Conservation (phyloP, 2,888 invertebrate species). For the Labia minor region DNA sequence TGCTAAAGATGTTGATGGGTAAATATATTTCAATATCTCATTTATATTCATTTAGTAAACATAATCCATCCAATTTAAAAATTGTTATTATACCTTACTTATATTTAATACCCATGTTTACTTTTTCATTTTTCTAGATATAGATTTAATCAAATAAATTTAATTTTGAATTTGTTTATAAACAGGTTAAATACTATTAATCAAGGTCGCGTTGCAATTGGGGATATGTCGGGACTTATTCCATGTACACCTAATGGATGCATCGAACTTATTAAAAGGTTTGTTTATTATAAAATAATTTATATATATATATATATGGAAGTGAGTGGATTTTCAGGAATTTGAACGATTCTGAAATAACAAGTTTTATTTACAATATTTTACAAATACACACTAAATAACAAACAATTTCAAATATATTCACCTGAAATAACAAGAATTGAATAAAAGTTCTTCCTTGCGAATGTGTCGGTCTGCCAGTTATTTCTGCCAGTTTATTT, state of each 20-base stretch:
- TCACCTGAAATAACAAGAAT: too few relatives aligned
- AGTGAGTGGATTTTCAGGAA: too few relatives aligned
- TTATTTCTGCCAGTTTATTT: too few relatives aligned
- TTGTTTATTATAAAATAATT: conserved; percentile 26
- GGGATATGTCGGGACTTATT: conserved; percentile 78
- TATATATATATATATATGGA: too few relatives aligned
- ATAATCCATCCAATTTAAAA: not conserved
- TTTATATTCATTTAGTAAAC: too few relatives aligned
- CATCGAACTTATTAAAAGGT: conserved; percentile 75
- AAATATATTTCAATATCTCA: conserved; percentile 32
- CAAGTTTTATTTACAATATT: too few relatives aligned
- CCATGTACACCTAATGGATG: conserved; percentile 97
- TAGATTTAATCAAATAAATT: conserved; percentile 15
- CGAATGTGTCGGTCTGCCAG: too few relatives aligned
- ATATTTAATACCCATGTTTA: not conserved
- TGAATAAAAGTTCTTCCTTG: too few relatives aligned
- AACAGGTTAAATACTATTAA: conserved; percentile 77
- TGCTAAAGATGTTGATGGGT: conserved; percentile 94
- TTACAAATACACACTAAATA: too few relatives aligned
- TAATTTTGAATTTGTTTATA: conserved; percentile 14
- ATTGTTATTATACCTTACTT: not conserved
- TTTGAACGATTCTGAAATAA: too few relatives aligned
- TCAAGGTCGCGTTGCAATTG: conserved; percentile 83
- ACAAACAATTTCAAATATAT: too few relatives aligned
- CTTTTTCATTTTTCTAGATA: not conserved